Evolutionary conservation across 2,888 invertebrate species (phyloP).

Genomic region (Cosmopolites sordidus): DNA sequence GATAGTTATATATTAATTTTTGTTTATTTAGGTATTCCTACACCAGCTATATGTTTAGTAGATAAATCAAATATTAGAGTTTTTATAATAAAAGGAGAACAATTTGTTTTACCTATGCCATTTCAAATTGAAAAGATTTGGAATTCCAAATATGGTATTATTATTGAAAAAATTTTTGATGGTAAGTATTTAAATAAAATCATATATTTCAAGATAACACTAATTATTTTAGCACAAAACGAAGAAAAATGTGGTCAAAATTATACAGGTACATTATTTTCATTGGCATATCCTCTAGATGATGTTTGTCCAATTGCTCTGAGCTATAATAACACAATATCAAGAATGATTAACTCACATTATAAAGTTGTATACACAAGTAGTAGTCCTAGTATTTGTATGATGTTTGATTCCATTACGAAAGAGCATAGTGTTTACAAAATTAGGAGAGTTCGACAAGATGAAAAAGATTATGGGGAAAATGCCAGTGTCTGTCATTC

Average conservation of each 20-base stretch:
- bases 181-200: constrained; percentile 31
- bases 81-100: constrained; percentile 75
- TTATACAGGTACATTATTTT: constrained; percentile 68
- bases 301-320: constrained; percentile 82
- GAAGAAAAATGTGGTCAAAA: constrained; percentile 21
- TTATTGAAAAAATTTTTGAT: constrained; percentile 69
- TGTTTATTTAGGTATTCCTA: constrained; percentile 12
- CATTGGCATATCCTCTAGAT: constrained; percentile 83
- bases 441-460: constrained; percentile 68
- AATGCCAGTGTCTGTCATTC: constrained; percentile 31
- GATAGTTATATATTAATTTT: background rate
- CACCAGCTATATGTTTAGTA: constrained; percentile 65
- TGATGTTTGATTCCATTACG: constrained; percentile 73
- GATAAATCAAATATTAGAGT: constrained; percentile 74
- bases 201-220: constrained; percentile 3
- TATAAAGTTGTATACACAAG: constrained; percentile 69
- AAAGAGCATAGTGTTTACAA: constrained; percentile 79
- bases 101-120: constrained; percentile 76
- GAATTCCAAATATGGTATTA: constrained; percentile 79
- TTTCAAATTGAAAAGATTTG: constrained; percentile 77
- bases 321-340: constrained; percentile 59
- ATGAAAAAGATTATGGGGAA: constrained; percentile 55
- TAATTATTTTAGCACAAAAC: constrained; percentile 1
- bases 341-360: constrained; percentile 61
- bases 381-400: constrained; percentile 72